Conservation (phyloP, 2,797 vertebrate genomes). For the Nasua narica region DNA sequence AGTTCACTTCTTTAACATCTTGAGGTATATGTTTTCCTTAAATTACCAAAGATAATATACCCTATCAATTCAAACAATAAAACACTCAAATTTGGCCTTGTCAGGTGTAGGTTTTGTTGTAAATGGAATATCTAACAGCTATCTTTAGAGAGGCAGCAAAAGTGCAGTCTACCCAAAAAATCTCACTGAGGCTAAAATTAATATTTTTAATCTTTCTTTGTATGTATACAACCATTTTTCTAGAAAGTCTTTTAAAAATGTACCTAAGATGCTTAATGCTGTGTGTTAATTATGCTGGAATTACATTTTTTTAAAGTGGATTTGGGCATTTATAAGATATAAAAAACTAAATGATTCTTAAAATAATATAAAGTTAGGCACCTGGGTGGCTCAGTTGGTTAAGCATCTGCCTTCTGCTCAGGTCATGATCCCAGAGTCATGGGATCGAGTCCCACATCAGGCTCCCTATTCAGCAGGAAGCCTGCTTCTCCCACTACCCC, state of each 20-base stretch:
- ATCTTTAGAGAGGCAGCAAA: neutral
- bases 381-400: too few species aligned
- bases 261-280: neutral
- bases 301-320: neutral
- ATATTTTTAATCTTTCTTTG: neutral
- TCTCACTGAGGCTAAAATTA: neutral
- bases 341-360: neutral
- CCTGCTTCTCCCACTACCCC: too few species aligned
- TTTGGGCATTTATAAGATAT: neutral
- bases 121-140: neutral
- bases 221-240: conserved; percentile 3
- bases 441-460: too few species aligned
- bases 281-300: neutral
- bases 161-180: neutral
- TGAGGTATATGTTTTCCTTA: neutral
- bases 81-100: neutral
- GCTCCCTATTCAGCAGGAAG: too few species aligned
- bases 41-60: neutral
- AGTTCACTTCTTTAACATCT: neutral
- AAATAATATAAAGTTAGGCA: neutral
- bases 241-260: neutral
- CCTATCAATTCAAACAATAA: neutral
- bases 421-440: too few species aligned
- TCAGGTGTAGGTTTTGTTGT: neutral
- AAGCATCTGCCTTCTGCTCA: too few species aligned